Percentiles rank a stretch among this genome's conserved stretches.
phyloP scores from a whole-genome alignment of 1,140 invertebrate genomes.

The Eriosoma lanigerum region DNA sequence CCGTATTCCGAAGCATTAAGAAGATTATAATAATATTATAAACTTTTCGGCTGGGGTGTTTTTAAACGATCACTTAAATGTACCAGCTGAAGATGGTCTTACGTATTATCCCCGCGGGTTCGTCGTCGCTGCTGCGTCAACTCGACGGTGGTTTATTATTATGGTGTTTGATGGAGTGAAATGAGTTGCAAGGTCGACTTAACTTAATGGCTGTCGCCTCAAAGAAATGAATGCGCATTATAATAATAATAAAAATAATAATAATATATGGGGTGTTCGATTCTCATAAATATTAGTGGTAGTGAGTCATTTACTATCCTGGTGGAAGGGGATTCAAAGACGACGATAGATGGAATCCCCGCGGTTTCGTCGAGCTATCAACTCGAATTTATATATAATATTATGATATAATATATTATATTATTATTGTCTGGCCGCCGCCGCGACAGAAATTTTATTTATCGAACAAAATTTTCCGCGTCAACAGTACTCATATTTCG shows the following conservation, averaged over 20 bases:
- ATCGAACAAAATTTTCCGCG: neutral
- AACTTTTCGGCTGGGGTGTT: neutral
- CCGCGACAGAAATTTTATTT: neutral
- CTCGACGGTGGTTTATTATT: neutral
- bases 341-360: neutral
- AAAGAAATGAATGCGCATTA: conserved; percentile 12
- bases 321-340: neutral
- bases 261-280: conserved; percentile 20
- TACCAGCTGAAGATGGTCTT: neutral
- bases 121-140: neutral
- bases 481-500: too few relatives aligned
- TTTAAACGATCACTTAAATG: neutral
- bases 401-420: neutral
- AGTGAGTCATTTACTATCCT: conserved; percentile 4
- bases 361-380: conserved; percentile 3
- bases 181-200: conserved; percentile 11
- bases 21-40: neutral
- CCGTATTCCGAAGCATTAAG: too few relatives aligned
- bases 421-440: neutral
- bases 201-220: conserved; percentile 12
- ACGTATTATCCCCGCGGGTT: neutral
- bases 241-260: conserved; percentile 1
- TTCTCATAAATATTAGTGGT: conserved; percentile 20
- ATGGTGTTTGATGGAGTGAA: conserved; percentile 21
- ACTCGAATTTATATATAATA: neutral